Base-by-base conservation (phyloP, 2,888 invertebrate species). In the Diloba caeruleocephala region DNA sequence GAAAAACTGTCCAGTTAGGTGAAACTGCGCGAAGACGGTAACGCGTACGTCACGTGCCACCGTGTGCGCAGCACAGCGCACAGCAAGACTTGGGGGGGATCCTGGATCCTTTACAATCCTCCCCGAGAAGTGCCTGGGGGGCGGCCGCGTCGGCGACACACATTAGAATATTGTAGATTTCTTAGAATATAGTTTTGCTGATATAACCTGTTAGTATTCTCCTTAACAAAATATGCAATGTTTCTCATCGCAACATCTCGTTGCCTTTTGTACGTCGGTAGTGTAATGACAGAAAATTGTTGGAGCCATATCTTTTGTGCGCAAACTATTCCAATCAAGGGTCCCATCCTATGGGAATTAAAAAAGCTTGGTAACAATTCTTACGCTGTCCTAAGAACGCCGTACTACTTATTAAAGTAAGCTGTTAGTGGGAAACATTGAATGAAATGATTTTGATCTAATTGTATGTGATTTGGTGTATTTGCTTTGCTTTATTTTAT, bases 261-360 rank as follows among this genome's bases (percentile, higher is more conserved):
- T 73, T 70, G 72, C 73, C 85, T 82, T 87, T 88, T 88, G 87
- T 88, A 63, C 80, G 26, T 74, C 66, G 63, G 60, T 71, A 71
- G 72, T 73, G 78, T 88, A 88, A 89, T 89, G 85, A 87, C 84
- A 83, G 86, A 83, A 88, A 85, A 89, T 88, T 87, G 85, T 81
- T 78, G 74, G 76, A 68, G 66, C 54, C 71, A 67, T 17, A 25
- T 81, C 77, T 79, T 84, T 87, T 87, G 85, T 85, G 64, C 64
- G 66, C 74, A 72, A 85, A 87, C 85, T 88, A 86, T 86, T 83
- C 77, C 88, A 85, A 86, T 86, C 85, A 74, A 70, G 54, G 65
- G 42, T 48, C 37, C 25, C 42, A 49, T 75, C 74, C 78, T 63
- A 64, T 59, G 80, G 78, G 78, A 84, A 81, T 80, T 66, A 77